Percentiles rank a stretch among this genome's conserved stretches.
Evolutionary conservation across 2,888 invertebrate species (phyloP).

Genomic region (Tanytarsus gracilentus): DNA sequence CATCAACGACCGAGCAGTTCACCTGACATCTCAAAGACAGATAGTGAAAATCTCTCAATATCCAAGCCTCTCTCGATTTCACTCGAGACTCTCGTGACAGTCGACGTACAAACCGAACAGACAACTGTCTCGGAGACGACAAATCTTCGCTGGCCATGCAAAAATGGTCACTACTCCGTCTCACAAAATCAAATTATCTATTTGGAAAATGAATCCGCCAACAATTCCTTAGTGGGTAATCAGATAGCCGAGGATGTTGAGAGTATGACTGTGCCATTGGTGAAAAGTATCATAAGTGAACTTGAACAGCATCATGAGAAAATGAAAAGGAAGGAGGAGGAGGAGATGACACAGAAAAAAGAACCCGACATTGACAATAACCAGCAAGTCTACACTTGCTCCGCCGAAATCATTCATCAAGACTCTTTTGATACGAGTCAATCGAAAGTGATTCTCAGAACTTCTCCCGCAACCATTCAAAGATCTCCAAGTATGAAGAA

Average conservation of each 20-base stretch:
- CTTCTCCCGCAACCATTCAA: background rate
- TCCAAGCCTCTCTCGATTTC: constrained; percentile 43
- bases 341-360: constrained; percentile 47
- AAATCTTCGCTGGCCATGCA: constrained; percentile 75
- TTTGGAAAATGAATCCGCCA: constrained; percentile 51
- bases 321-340: constrained; percentile 38
- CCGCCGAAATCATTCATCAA: constrained; percentile 36
- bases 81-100: constrained; percentile 40
- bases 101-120: constrained; percentile 35
- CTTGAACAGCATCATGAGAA: constrained; percentile 51
- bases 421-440: constrained; percentile 39
- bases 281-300: constrained; percentile 63
- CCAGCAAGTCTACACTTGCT: constrained; percentile 30
- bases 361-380: constrained; percentile 50
- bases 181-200: constrained; percentile 85
- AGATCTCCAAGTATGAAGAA: constrained; percentile 9
- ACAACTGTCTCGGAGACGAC: constrained; percentile 46
- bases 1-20: constrained; percentile 23
- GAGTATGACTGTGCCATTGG: constrained; percentile 46
- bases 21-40: constrained; percentile 20
- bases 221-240: constrained; percentile 32
- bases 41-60: constrained; percentile 5
- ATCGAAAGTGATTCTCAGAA: constrained; percentile 7
- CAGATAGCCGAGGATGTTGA: constrained; percentile 33
- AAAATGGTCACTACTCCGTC: constrained; percentile 82